Percentiles rank a stretch among this genome's conserved stretches.
phyloP scores from a whole-genome alignment of 30 jellyfish, hydroid and myxozoan species.

The Cassiopea xamachana region DNA sequence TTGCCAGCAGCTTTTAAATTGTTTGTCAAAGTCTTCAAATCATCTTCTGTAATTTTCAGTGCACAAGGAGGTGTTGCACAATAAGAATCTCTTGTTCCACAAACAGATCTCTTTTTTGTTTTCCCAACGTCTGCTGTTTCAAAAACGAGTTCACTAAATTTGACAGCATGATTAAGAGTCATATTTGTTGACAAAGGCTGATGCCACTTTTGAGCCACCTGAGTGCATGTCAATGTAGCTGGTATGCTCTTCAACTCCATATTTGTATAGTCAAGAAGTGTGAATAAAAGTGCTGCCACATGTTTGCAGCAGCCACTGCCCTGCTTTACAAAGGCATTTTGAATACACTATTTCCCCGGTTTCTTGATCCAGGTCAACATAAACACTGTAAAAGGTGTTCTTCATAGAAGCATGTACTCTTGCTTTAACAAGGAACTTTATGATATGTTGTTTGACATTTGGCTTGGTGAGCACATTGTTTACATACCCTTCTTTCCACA shows the following conservation, averaged over 20 bases:
- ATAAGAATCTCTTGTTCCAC: neutral
- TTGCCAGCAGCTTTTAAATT: slow-evolving; percentile 13
- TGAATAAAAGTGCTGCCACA: slow-evolving; percentile 55
- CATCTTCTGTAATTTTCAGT: neutral
- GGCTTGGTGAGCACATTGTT: slow-evolving; percentile 18
- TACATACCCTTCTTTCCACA: slow-evolving; percentile 46
- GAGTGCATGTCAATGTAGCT: slow-evolving; percentile 52
- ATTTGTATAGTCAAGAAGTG: slow-evolving; percentile 29
- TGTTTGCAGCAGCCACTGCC: slow-evolving; percentile 75
- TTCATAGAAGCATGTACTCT: slow-evolving; percentile 65
- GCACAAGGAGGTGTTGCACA: slow-evolving; percentile 26
- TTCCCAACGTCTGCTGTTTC: slow-evolving; percentile 5
- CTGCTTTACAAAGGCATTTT: slow-evolving; percentile 68
- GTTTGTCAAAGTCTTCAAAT: neutral
- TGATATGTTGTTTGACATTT: slow-evolving; percentile 3
- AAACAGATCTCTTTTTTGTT: slow-evolving; percentile 6
- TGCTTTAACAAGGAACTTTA: slow-evolving; percentile 43
- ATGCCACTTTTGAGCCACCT: slow-evolving; percentile 64
- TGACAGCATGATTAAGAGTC: slow-evolving; percentile 18
- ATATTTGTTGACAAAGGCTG: slow-evolving; percentile 8
- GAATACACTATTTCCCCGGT: slow-evolving; percentile 25
- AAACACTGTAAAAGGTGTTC: slow-evolving; percentile 3
- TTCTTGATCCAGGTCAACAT: slow-evolving; percentile 29
- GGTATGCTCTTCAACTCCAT: slow-evolving; percentile 25
- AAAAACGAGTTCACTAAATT: neutral